Percentiles rank a stretch among this genome's conserved stretches.
phyloP scores from a whole-genome alignment of 2,888 invertebrate species.

The Lamellibrachia columna region DNA sequence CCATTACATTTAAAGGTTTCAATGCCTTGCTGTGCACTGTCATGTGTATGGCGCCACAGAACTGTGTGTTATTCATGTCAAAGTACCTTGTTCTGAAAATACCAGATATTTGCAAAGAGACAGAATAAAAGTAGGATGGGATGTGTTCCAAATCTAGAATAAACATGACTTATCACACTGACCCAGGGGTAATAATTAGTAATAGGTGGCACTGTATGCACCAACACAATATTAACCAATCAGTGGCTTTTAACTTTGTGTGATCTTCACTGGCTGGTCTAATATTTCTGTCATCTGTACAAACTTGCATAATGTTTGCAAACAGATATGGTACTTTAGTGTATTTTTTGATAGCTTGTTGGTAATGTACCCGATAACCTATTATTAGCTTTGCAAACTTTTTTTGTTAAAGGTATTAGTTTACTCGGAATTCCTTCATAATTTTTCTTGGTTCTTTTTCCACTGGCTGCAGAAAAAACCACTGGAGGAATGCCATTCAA shows the following conservation, averaged over 20 bases:
- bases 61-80: neutral
- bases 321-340: neutral
- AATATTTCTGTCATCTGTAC: neutral
- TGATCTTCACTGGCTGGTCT: neutral
- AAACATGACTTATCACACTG: neutral
- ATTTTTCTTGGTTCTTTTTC: neutral
- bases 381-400: neutral
- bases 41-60: neutral
- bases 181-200: neutral
- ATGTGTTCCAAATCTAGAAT: neutral
- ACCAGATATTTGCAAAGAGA: neutral
- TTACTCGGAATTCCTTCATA: neutral
- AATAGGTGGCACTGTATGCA: neutral
- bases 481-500: neutral
- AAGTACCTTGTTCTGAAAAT: neutral
- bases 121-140: neutral
- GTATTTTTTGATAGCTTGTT: neutral
- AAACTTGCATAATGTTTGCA: neutral
- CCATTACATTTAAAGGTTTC: neutral
- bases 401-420: slow-evolving; percentile 9
- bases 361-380: neutral
- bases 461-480: neutral
- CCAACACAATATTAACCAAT: neutral
- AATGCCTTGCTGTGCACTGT: neutral
- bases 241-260: neutral